Conservation (phyloP, 1,140 invertebrate species). For the Drosophila littoralis region DNA sequence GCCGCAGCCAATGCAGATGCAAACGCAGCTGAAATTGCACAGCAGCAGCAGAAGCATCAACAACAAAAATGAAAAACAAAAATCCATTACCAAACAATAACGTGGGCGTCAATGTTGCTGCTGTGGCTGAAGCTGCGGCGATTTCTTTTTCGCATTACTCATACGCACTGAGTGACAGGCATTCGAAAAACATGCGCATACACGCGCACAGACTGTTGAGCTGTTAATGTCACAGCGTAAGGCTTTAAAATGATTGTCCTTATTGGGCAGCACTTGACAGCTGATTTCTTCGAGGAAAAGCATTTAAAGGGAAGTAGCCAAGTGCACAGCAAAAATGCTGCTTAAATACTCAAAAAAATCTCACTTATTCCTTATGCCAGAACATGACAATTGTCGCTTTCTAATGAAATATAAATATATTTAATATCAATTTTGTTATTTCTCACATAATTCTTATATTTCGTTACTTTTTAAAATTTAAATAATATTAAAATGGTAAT, state of each 20-base stretch:
- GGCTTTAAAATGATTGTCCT: slow-evolving; percentile 27
- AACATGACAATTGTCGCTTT: too few relatives aligned
- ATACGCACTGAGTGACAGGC: slow-evolving; percentile 58
- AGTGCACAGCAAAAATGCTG: neutral
- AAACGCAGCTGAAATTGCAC: slow-evolving; percentile 6
- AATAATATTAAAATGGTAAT: too few relatives aligned
- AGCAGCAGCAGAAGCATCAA: neutral
- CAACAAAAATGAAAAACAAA: slow-evolving; percentile 4
- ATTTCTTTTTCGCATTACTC: slow-evolving; percentile 46
- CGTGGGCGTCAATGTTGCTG: slow-evolving; percentile 15
- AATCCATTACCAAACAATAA: slow-evolving; percentile 19
- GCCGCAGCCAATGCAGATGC: slow-evolving; percentile 29
- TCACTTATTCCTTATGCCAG: too few relatives aligned
- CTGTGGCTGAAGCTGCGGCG: slow-evolving; percentile 26
- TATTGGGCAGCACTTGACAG: slow-evolving; percentile 7
- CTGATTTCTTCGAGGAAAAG: neutral
- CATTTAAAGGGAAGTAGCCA: neutral
- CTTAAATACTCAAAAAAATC: neutral
- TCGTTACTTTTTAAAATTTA: too few relatives aligned
- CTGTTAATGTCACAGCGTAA: slow-evolving; percentile 33
- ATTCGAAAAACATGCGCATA: slow-evolving; percentile 30
- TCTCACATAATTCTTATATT: too few relatives aligned
- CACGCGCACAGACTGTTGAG: slow-evolving; percentile 28
- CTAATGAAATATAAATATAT: too few relatives aligned
- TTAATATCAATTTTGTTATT: too few relatives aligned